phyloP scores from a whole-genome alignment of 2,888 invertebrate genomes.

The Teinopalpus imperialis region DNA sequence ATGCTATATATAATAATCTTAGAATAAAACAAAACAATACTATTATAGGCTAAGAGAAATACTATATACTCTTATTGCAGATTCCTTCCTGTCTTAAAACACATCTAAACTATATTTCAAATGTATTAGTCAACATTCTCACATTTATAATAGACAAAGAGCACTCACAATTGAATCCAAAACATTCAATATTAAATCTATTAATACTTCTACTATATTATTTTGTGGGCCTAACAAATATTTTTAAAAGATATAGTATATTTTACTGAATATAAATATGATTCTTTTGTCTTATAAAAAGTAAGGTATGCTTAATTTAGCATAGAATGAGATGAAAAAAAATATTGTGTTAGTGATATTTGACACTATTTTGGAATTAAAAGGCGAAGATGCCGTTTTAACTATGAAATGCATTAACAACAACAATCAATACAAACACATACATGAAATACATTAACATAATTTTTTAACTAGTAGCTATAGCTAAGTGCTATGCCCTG shows the following conservation, averaged over 20 bases:
- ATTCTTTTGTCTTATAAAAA: too few relatives aligned
- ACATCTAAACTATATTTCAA: constrained; percentile 48
- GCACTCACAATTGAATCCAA: background rate
- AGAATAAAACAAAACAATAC: constrained; percentile 18
- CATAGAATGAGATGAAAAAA: too few relatives aligned
- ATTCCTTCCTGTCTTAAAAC: constrained; percentile 62
- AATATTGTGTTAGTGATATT: too few relatives aligned
- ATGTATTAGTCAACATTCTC: constrained; percentile 39
- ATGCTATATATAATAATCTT: constrained; percentile 43
- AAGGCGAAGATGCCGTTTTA: too few relatives aligned
- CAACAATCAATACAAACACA: too few relatives aligned
- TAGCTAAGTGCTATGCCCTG: too few relatives aligned
- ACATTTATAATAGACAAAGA: constrained; percentile 7
- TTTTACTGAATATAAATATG: too few relatives aligned
- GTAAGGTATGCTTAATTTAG: too few relatives aligned
- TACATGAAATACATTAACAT: too few relatives aligned
- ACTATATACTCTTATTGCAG: constrained; percentile 57
- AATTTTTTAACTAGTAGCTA: too few relatives aligned
- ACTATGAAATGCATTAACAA: too few relatives aligned
- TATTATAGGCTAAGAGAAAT: constrained; percentile 18
- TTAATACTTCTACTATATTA: constrained; percentile 12
- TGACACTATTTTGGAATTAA: too few relatives aligned
- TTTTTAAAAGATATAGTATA: background rate
- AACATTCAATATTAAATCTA: background rate
- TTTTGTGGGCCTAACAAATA: constrained; percentile 21